Evolutionary conservation across 2,888 invertebrate species (phyloP).

Genomic region (Sinhomidia bicolor): DNA sequence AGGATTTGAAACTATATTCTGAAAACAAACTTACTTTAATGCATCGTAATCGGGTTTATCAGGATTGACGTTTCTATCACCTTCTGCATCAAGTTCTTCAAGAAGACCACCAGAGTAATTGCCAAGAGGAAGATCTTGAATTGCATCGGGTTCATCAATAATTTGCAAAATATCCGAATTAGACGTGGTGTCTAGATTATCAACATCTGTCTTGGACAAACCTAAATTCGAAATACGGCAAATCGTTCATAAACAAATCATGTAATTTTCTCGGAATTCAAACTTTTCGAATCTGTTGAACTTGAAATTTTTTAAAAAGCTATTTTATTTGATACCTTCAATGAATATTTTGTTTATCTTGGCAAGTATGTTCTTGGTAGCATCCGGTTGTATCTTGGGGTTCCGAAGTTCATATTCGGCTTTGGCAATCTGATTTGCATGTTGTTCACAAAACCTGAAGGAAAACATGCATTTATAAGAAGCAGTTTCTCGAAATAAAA

Average conservation of each 20-base stretch:
- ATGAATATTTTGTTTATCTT: conserved; percentile 41
- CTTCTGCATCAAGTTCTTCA: conserved; percentile 59
- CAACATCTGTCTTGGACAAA: conserved; percentile 1
- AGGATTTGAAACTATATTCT: no score
- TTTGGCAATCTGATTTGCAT: conserved; percentile 44
- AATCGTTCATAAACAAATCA: no score
- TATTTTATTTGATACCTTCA: conserved; percentile 35
- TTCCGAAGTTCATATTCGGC: conserved; percentile 49
- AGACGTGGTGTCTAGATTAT: neutral
- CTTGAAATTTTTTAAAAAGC: no score
- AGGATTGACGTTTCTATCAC: conserved; percentile 54
- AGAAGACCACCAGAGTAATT: conserved; percentile 46
- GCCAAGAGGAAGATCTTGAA: conserved; percentile 51
- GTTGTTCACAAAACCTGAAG: conserved; percentile 54
- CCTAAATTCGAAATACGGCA: no score
- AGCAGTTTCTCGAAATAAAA: neutral
- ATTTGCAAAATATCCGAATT: conserved; percentile 48
- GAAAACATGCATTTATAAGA: neutral
- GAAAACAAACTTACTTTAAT: conserved; percentile 59
- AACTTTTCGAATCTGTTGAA: no score
- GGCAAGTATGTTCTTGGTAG: conserved; percentile 41
- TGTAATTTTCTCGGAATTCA: no score
- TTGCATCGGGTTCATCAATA: conserved; percentile 43
- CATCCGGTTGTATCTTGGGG: conserved; percentile 46
- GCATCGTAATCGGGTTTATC: conserved; percentile 65